Evolutionary conservation across 2,113 vertebrate species (phyloP).

Genomic region (Nibea albiflora): DNA sequence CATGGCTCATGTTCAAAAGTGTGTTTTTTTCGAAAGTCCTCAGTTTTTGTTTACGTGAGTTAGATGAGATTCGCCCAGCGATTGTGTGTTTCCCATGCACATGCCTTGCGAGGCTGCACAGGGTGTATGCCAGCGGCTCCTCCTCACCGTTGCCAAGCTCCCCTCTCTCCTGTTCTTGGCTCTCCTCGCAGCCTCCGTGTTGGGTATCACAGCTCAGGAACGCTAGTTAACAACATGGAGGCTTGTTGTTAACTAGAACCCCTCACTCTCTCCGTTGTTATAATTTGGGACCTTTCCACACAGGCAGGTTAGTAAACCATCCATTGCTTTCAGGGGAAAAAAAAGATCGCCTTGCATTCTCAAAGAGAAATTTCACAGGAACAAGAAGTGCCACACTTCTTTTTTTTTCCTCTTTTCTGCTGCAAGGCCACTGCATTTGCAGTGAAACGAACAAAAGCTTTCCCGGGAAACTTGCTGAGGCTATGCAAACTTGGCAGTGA

Average conservation of each 20-base stretch:
- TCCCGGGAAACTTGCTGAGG: slow-evolving; percentile 61
- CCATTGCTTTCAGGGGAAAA: background rate
- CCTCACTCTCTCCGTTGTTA: background rate
- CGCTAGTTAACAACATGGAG: slow-evolving; percentile 38
- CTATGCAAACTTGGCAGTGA: slow-evolving; percentile 66
- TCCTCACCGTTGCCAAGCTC: slow-evolving; percentile 28
- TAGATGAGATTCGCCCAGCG: slow-evolving; percentile 11
- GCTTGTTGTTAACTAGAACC: slow-evolving; percentile 44
- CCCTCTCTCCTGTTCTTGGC: slow-evolving; percentile 46
- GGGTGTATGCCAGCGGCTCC: slow-evolving; percentile 44
- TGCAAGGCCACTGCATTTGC: slow-evolving; percentile 5
- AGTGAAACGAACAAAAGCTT: slow-evolving; percentile 34
- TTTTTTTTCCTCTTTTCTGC: background rate
- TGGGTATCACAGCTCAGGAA: slow-evolving; percentile 39
- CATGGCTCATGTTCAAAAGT: slow-evolving; percentile 42
- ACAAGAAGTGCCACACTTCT: background rate
- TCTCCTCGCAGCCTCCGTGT: slow-evolving; percentile 19
- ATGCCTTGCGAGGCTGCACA: slow-evolving; percentile 28
- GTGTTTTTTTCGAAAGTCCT: background rate
- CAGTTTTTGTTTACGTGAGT: slow-evolving; percentile 7
- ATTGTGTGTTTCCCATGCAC: slow-evolving; percentile 3
- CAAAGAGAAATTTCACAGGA: slow-evolving; percentile 14
- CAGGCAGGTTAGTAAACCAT: background rate
- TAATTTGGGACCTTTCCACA: slow-evolving; percentile 13
- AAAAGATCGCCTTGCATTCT: slow-evolving; percentile 17